Percentiles rank a stretch among this genome's conserved stretches.
phyloP scores from a whole-genome alignment of 1,140 invertebrate species.

The Galleria mellonella region DNA sequence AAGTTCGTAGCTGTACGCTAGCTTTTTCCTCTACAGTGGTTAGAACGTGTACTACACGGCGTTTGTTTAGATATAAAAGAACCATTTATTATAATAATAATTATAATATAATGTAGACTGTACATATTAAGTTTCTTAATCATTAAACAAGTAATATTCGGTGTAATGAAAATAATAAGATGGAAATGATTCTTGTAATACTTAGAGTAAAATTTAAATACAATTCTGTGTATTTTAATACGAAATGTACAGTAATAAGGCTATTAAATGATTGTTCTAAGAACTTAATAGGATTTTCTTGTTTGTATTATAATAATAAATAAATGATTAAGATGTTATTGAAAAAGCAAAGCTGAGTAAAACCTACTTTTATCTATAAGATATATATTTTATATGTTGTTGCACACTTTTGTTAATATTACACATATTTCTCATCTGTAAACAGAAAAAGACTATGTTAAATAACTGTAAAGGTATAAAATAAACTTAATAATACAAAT shows the following conservation, averaged over 20 bases:
- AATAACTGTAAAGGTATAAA: slow-evolving; percentile 34
- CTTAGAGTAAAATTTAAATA: slow-evolving; percentile 7
- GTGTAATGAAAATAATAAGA: slow-evolving; percentile 3
- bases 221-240: slow-evolving; percentile 30
- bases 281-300: slow-evolving; percentile 17
- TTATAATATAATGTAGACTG: slow-evolving; percentile 6
- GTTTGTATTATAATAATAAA: slow-evolving; percentile 15
- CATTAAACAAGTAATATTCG: slow-evolving; percentile 1
- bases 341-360: slow-evolving; percentile 29
- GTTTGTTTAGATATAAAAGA: no score
- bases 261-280: slow-evolving; percentile 15
- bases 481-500: slow-evolving; percentile 20
- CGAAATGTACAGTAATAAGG: slow-evolving; percentile 36
- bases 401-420: slow-evolving; percentile 33
- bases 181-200: background rate
- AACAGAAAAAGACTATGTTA: slow-evolving; percentile 33
- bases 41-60: no score
- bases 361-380: slow-evolving; percentile 10
- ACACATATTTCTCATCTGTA: slow-evolving; percentile 29
- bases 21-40: no score
- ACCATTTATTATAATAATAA: background rate
- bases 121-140: slow-evolving; percentile 8
- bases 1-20: no score
- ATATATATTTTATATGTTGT: slow-evolving; percentile 37
- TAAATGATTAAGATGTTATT: slow-evolving; percentile 15